A percentile compares a stretch with the other conserved stretches of the same genome.
These are phyloP conservation scores for Lacerta bilineata DNA, from an alignment of 2,797 vertebrate genomes.

Conservation along the genomic window DNA sequence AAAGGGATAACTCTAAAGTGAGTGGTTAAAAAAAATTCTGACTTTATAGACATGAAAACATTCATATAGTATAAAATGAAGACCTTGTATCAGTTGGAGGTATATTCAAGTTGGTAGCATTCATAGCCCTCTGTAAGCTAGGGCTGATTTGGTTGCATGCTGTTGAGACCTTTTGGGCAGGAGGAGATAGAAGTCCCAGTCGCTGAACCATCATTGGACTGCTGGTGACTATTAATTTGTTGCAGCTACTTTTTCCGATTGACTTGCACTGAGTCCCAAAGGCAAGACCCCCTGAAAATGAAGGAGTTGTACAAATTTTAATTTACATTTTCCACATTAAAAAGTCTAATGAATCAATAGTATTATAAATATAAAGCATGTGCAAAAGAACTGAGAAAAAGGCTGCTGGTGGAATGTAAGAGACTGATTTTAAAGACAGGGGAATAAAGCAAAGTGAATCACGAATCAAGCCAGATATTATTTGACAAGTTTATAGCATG, in stretches of 20 bases:
- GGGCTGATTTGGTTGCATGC: slow-evolving; percentile 78
- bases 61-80: slow-evolving; percentile 56
- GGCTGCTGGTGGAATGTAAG: background rate
- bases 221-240: slow-evolving; percentile 84
- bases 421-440: background rate
- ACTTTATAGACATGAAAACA: slow-evolving; percentile 52
- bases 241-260: slow-evolving; percentile 82
- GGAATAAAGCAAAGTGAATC: background rate
- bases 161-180: slow-evolving; percentile 78
- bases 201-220: slow-evolving; percentile 85
- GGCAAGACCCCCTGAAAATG: slow-evolving; percentile 82
- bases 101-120: slow-evolving; percentile 80
- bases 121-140: slow-evolving; percentile 79
- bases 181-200: slow-evolving; percentile 79
- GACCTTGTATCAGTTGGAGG: slow-evolving; percentile 91
- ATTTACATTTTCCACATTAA: slow-evolving; percentile 25
- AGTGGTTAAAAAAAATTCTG: slow-evolving; percentile 38
- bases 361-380: background rate
- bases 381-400: background rate
- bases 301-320: slow-evolving; percentile 72
- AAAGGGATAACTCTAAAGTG: background rate
- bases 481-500: background rate
- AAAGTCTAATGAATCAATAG: slow-evolving; percentile 55
- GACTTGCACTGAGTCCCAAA: slow-evolving; percentile 81
- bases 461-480: background rate